phyloP scores from a whole-genome alignment of 2,113 vertebrate genomes.

The Thunnus thynnus region DNA sequence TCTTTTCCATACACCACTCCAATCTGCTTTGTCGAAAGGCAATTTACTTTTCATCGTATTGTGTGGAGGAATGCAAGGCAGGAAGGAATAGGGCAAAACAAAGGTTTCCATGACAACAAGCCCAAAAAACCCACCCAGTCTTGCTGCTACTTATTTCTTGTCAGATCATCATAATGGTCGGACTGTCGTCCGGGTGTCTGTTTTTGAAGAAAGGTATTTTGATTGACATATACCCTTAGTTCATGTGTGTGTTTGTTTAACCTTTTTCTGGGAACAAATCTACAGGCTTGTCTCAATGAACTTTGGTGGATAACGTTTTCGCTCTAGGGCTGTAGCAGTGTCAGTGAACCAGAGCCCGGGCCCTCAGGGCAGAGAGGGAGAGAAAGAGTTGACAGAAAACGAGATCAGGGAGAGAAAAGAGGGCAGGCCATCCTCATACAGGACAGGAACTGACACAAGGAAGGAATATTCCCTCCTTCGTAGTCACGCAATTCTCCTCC shows the following conservation, averaged over 20 bases:
- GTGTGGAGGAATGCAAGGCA: constrained; percentile 84
- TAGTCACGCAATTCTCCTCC: constrained; percentile 81
- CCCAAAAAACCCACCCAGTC: constrained; percentile 48
- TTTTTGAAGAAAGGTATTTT: constrained; percentile 39
- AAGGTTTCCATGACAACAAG: constrained; percentile 80
- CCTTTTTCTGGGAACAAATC: constrained; percentile 48
- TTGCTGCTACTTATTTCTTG: constrained; percentile 21
- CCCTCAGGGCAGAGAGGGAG: constrained; percentile 60
- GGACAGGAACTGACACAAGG: constrained; percentile 60
- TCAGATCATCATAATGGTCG: constrained; percentile 34
- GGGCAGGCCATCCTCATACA: constrained; percentile 78
- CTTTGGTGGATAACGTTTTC: constrained; percentile 56
- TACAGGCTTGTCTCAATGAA: constrained; percentile 48
- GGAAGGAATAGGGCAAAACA: constrained; percentile 85
- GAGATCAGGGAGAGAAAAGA: constrained; percentile 58
- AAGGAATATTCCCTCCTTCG: constrained; percentile 69
- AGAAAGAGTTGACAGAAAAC: constrained; percentile 63
- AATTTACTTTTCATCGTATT: constrained; percentile 86
- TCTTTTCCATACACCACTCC: constrained; percentile 76
- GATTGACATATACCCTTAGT: constrained; percentile 58
- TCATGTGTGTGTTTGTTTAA: constrained; percentile 55
- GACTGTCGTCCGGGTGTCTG: constrained; percentile 1
- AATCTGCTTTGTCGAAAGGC: constrained; percentile 82
- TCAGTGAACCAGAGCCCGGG: constrained; percentile 62
- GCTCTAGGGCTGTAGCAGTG: constrained; percentile 58